phyloP scores from a whole-genome alignment of 1,140 invertebrate species.

The Trachymyrmex cornetzi region DNA sequence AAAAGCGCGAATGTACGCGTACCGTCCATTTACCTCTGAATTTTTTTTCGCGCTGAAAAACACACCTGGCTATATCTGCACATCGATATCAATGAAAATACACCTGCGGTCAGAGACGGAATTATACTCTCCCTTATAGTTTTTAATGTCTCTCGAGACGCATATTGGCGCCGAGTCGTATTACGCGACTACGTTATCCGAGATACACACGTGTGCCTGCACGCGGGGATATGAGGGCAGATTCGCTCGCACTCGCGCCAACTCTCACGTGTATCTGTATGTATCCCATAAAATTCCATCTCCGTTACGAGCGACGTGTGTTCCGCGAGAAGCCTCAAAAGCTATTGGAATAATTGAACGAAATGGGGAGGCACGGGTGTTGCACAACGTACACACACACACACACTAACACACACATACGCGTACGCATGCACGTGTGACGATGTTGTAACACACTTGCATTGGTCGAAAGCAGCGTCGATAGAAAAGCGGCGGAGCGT shows the following conservation, averaged over 20 bases:
- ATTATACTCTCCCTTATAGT: conserved; percentile 51
- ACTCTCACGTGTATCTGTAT: conserved; percentile 1
- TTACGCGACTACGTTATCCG: conserved; percentile 42
- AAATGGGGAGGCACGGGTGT: conserved; percentile 25
- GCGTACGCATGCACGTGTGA: background rate
- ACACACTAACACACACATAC: too few species aligned
- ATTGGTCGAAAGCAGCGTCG: conserved; percentile 37
- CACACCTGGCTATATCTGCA: conserved; percentile 33
- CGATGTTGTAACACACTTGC: conserved; percentile 1
- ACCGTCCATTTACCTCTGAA: conserved; percentile 1
- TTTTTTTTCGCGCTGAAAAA: conserved; percentile 20
- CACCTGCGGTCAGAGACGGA: conserved; percentile 39
- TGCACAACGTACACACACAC: background rate
- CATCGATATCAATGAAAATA: conserved; percentile 57
- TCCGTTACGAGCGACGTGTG: conserved; percentile 55
- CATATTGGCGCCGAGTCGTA: conserved; percentile 28
- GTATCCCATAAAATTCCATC: conserved; percentile 65
- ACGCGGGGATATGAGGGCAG: background rate
- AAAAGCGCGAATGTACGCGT: background rate
- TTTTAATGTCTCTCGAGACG: conserved; percentile 54
- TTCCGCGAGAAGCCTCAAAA: conserved; percentile 59
- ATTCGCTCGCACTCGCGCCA: background rate
- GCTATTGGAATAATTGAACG: conserved; percentile 65
- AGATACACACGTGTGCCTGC: background rate
- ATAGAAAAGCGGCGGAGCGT: conserved; percentile 57